Base-by-base conservation (phyloP, 2,888 invertebrate species). In the Cabera pusaria region DNA sequence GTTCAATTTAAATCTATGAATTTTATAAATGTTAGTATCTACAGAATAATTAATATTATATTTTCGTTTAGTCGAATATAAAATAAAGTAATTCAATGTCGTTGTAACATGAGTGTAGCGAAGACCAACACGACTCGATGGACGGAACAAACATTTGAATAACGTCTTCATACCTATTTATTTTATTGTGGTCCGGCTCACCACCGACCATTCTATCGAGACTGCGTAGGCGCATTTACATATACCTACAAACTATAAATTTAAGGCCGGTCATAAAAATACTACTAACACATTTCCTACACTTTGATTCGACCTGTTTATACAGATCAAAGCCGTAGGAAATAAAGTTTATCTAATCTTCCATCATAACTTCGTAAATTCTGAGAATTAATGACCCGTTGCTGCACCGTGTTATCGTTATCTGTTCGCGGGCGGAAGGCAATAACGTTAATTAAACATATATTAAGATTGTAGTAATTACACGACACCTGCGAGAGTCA, bases 251-350 rank as follows among this genome's bases (percentile, higher is more conserved):
- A 67, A 67, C 78, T 72, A 79, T 86, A 86, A 86, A 88, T 87
- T 82, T 82, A 76, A 68, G 72, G 65, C 69, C 64, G 65, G 72
- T 64, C 75, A 84, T 87, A 88, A 88, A 87, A 88, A 81, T 76
- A 79, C 76, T 77, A 77, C 77, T 75, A 81, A 84, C 79, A 84
- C 81, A 74, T 83, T 83, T 85, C 83, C 79, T 79, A 84, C 79
- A 76, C 83, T 86, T 85, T 86, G 81, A 83, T 80, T 84, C 72
- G 73, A 78, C 72, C 78, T 76, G 83, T 85, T 83, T 82, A 80
- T 75, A 71, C 71, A 84, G 85, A 87, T 87, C 87, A 87, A 87
- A 87, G 86, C 64, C 44, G 55, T 56, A 64, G 65, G 67, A 71
- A 72, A 81, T 80, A 78, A 80, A 79, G 72, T 80, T 82, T 76